Conservation (phyloP, 2,113 vertebrate species). For the Passer montanus region DNA sequence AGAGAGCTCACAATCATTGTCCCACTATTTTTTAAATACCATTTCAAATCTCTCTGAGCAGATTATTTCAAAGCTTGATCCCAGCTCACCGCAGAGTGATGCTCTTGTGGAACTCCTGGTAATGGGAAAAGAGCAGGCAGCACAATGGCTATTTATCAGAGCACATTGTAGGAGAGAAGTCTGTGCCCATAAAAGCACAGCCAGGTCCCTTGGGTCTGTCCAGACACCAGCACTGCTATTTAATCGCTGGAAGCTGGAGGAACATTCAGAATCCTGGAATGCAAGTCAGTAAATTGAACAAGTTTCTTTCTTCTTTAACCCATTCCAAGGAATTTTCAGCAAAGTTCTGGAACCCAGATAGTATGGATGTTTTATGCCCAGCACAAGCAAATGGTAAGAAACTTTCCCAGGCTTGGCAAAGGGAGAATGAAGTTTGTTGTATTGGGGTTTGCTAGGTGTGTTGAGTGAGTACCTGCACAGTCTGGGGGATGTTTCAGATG, state of each 20-base stretch:
- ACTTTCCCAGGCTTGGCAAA: not conserved
- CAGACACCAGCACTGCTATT: slow-evolving; percentile 42
- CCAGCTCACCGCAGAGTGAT: not conserved
- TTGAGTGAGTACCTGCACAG: not conserved
- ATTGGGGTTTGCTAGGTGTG: not conserved
- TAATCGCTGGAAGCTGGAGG: not conserved
- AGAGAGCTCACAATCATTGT: not conserved
- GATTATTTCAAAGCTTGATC: slow-evolving; percentile 46
- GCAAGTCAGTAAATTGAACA: slow-evolving; percentile 34
- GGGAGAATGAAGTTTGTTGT: not conserved
- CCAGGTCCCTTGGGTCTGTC: not conserved
- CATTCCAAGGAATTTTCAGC: not conserved
- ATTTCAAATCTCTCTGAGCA: slow-evolving; percentile 21
- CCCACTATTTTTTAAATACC: slow-evolving; percentile 31
- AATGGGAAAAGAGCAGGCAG: slow-evolving; percentile 22
- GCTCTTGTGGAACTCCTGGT: slow-evolving; percentile 21
- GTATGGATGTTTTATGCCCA: not conserved
- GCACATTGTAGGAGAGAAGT: slow-evolving; percentile 18
- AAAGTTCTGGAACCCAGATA: not conserved
- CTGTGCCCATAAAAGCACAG: slow-evolving; percentile 59
- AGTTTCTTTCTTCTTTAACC: slow-evolving; percentile 12
- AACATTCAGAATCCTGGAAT: slow-evolving; percentile 29
- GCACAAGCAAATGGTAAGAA: not conserved
- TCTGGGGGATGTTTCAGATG: not conserved
- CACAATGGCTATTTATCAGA: slow-evolving; percentile 40